Conservation (phyloP, 2,113 vertebrate species). For the Typhlomys cinereus region DNA sequence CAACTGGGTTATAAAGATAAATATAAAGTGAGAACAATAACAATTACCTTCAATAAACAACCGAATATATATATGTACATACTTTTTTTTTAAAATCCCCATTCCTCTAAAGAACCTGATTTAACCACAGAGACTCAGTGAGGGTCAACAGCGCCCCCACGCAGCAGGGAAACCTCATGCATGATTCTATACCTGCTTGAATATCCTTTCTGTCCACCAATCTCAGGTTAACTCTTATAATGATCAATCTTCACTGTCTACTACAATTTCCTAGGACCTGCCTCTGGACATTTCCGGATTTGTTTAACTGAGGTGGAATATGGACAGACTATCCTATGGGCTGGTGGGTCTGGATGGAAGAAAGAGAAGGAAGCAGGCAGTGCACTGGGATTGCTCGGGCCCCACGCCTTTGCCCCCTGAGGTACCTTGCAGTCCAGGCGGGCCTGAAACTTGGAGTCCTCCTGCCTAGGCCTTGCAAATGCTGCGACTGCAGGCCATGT, state of each 20-base stretch:
- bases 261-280: neutral
- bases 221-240: neutral
- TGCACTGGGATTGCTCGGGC: neutral
- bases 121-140: neutral
- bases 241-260: neutral
- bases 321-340: neutral
- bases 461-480: no score
- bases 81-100: neutral
- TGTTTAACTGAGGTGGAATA: neutral
- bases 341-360: neutral
- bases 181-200: neutral
- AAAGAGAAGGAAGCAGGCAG: neutral
- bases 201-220: neutral
- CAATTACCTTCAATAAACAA: neutral
- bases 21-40: neutral
- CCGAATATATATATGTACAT: neutral
- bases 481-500: neutral
- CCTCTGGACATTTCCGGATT: neutral
- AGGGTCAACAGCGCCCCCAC: accelerated
- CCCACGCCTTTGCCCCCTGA: neutral
- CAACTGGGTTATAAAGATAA: neutral
- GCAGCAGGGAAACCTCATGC: neutral
- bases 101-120: neutral
- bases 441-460: no score
- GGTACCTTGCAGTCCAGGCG: no score